Base-by-base conservation (phyloP, 37 sponge, comb jelly and placozoan species). In the Aplysina aerophoba region DNA sequence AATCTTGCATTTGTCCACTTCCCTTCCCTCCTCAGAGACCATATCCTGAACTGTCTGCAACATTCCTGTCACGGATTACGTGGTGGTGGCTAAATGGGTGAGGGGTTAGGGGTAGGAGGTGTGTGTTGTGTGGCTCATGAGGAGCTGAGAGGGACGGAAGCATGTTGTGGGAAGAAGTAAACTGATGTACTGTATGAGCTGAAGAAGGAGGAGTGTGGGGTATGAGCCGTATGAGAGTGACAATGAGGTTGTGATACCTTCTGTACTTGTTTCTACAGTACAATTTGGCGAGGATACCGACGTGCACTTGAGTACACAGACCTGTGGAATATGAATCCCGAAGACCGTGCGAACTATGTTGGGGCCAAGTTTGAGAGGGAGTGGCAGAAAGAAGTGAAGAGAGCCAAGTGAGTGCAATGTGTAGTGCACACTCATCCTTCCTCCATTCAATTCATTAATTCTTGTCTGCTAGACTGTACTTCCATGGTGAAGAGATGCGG, bases 51-150 rank as follows among this genome's bases (percentile, higher is more conserved):
- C 44, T 81, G 65, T 57, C 74, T 35, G 89, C 89, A 31, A 82
- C 83, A 0, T 92, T 92, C 57, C 86, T 88, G 55, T 92, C 92
- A 40, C 61, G 62, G 24, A 82, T 92, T 67, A 92, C 92, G 3
- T 92, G 92, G 92, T 88, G 92, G 89, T 92, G 92, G 92, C 86
- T 83, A 57, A 88, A 85, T 36, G 36, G 36, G 85, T 84, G 22
- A 34, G 82, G 24, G 28, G 64, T 62, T 4, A 28, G 28, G 64
- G 50, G 50, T 11, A 8, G 50, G 50, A 8, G 50, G 3, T 3
- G 8, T 44, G 50, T 44, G 50, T 11, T 3, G 50, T 44, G 50
- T 44, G 8, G n/a, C n/a, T n/a, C n/a, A n/a, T n/a, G n/a, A n/a
- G n/a, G n/a, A n/a, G n/a, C n/a, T n/a, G n/a, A n/a, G n/a, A n/a